Percentiles rank a stretch among this genome's conserved stretches.
These are phyloP conservation scores for Tokudaia tokunoshimensis DNA, from an alignment of 2,797 vertebrate species.

Conservation along the genomic window DNA sequence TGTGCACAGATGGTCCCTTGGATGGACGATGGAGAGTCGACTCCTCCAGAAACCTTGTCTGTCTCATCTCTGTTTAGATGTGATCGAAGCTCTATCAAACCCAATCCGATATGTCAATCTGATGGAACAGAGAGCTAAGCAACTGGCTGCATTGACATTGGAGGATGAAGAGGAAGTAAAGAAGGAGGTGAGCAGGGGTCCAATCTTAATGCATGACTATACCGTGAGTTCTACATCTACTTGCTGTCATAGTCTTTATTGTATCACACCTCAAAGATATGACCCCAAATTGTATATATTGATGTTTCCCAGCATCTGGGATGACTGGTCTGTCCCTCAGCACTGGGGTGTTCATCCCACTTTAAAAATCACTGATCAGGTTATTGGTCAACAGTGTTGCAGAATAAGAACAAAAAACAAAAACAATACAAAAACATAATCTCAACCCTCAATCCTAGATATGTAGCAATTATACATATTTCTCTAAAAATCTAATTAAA, in stretches of 20 bases:
- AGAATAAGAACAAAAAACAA: not conserved
- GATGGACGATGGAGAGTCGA: not conserved
- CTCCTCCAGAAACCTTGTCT: slow-evolving; percentile 32
- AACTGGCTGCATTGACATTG: slow-evolving; percentile 96
- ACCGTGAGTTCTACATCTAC: not conserved
- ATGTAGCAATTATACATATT: slow-evolving; percentile 1
- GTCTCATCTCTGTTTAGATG: slow-evolving; percentile 89
- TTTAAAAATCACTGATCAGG: not conserved
- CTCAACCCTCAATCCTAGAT: not conserved
- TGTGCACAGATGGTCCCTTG: too few relatives aligned
- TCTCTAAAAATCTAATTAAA: not conserved
- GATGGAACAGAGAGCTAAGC: slow-evolving; percentile 98
- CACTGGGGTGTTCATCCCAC: not conserved
- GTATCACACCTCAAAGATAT: not conserved
- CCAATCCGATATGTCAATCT: slow-evolving; percentile 98
- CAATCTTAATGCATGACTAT: not conserved
- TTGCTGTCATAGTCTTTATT: not conserved
- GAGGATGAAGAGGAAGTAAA: slow-evolving; percentile 97
- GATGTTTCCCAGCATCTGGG: not conserved
- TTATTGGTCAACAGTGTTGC: not conserved
- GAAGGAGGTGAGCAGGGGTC: slow-evolving; percentile 92
- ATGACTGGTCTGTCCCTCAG: not conserved
- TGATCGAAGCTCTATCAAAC: slow-evolving; percentile 98
- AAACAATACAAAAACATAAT: not conserved
- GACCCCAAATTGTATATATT: too few relatives aligned